phyloP scores from a whole-genome alignment of 2,797 vertebrate species.

The Pseudomugil tenellus region DNA sequence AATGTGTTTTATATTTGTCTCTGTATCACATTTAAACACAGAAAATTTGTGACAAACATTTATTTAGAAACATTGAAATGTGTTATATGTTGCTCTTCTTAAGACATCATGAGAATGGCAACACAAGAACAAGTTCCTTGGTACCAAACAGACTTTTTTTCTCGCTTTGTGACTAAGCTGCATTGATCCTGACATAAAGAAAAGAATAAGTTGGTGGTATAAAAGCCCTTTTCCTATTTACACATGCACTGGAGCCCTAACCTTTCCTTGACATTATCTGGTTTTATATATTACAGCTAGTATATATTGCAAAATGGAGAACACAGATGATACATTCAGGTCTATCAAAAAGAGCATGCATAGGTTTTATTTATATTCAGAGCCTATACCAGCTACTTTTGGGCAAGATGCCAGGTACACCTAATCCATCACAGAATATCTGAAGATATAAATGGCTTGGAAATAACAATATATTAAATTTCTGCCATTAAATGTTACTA shows the following conservation, averaged over 20 bases:
- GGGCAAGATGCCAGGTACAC: neutral
- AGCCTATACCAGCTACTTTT: neutral
- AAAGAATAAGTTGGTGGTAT: neutral
- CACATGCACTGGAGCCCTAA: neutral
- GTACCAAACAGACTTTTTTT: neutral
- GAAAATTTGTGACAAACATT: constrained; percentile 9
- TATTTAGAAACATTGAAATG: neutral
- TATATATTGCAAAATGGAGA: neutral
- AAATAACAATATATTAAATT: neutral
- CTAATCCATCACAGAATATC: neutral
- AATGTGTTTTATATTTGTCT: neutral
- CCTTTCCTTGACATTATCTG: neutral
- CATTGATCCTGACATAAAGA: neutral
- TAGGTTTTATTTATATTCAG: neutral
- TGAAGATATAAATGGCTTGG: neutral
- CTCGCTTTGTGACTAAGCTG: neutral
- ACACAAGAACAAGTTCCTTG: neutral
- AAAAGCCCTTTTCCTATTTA: neutral
- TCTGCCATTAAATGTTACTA: neutral
- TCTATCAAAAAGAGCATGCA: neutral
- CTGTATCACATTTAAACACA: neutral
- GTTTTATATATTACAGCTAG: neutral
- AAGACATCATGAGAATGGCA: neutral
- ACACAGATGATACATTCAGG: neutral
- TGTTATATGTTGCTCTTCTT: neutral